These are phyloP conservation scores for Pantherophis guttatus DNA, from an alignment of 2,113 vertebrate species.

Conservation along the genomic window DNA sequence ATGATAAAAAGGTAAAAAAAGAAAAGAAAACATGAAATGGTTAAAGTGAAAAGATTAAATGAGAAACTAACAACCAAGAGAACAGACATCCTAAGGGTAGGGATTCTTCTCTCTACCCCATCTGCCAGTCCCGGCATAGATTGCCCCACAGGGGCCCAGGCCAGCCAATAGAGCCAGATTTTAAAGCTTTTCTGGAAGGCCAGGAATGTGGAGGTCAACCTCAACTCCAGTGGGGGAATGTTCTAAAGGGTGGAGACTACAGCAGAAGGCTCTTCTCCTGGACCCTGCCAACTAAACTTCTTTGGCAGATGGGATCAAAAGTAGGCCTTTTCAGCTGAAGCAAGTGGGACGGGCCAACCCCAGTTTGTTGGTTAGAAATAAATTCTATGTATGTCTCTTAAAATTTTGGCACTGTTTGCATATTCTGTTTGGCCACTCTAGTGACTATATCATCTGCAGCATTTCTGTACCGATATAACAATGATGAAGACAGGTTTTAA, in stretches of 20 bases:
- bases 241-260: background rate
- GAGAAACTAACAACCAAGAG: background rate
- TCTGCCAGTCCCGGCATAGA: background rate
- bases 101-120: background rate
- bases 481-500: background rate
- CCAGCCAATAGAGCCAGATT: background rate
- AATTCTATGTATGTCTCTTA: rapidly evolving
- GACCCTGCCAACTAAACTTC: background rate
- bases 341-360: background rate
- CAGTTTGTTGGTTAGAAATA: background rate
- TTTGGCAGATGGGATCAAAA: background rate
- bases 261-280: background rate
- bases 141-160: background rate
- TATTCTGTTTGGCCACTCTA: background rate
- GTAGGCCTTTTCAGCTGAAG: background rate
- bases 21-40: background rate
- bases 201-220: background rate
- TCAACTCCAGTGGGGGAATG: background rate
- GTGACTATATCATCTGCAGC: background rate
- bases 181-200: background rate
- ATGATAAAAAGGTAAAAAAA: background rate
- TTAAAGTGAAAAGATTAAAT: background rate
- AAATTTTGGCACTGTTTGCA: background rate
- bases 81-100: background rate
- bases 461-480: background rate